Conservation (phyloP, 2,797 vertebrate species). For the Margarornis squamiger region DNA sequence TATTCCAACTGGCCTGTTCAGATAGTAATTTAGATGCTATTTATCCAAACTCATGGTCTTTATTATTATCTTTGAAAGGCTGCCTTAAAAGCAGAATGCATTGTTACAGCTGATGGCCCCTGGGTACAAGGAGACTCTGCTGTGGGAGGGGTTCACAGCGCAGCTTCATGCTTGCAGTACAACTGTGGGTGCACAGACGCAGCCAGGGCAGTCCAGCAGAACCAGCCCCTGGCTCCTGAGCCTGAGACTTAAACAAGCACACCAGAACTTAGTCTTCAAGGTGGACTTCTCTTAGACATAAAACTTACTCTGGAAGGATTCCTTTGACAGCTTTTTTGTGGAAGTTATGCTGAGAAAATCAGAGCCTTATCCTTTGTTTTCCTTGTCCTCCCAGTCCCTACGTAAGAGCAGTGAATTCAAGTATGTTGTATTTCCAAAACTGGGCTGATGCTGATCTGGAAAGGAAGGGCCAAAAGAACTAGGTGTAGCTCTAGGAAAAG, state of each 20-base stretch:
- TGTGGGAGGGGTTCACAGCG: background rate
- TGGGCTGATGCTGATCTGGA: background rate
- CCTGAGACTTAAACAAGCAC: background rate
- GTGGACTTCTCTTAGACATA: background rate
- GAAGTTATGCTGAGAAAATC: background rate
- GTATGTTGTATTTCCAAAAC: background rate
- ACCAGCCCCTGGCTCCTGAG: background rate
- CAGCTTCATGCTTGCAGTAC: rapidly evolving
- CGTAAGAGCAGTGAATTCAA: background rate
- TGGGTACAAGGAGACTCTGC: too few relatives aligned
- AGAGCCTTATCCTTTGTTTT: background rate
- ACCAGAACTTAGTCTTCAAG: background rate
- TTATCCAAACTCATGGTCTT: background rate
- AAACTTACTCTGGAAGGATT: background rate
- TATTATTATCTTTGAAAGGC: background rate
- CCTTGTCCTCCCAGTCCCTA: background rate
- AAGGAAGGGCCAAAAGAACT: background rate
- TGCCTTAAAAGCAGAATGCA: background rate
- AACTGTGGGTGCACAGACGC: background rate
- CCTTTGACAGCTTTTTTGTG: background rate
- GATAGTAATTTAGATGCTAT: background rate
- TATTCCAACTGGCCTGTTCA: background rate
- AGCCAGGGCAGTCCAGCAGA: too few relatives aligned
- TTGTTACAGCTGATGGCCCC: background rate
- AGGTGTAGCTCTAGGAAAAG: background rate